Evolutionary conservation across 2,113 vertebrate species (phyloP).

Genomic region (Promerops cafer): DNA sequence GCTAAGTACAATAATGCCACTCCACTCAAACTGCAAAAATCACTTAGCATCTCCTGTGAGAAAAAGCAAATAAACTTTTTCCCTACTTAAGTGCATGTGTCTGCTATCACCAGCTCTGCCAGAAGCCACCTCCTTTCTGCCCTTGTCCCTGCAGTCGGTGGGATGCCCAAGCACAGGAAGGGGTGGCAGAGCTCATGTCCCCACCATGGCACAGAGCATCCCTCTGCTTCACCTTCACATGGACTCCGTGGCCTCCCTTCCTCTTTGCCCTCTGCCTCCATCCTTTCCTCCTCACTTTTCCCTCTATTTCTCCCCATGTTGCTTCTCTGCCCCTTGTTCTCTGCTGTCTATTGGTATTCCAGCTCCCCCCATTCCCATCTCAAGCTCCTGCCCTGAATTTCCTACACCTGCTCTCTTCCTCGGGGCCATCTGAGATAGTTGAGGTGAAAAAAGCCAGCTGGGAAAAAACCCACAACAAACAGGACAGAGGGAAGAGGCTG

Average conservation of each 20-base stretch:
- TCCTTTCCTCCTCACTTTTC: not conserved
- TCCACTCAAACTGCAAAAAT: conserved; percentile 72
- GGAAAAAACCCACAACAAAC: not conserved
- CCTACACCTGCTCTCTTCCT: not conserved
- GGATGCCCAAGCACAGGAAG: fast-evolving
- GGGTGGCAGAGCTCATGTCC: not conserved
- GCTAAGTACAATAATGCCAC: conserved; percentile 71
- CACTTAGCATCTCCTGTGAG: conserved; percentile 66
- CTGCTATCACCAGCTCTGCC: not conserved
- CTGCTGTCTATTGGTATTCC: not conserved
- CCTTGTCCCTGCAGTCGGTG: not conserved
- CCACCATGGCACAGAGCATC: not conserved
- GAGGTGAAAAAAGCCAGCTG: fast-evolving
- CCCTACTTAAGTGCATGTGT: not conserved
- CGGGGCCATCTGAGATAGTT: not conserved
- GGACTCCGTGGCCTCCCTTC: not conserved
- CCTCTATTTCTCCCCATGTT: fast-evolving
- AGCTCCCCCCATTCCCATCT: not conserved
- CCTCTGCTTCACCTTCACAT: not conserved
- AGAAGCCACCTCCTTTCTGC: not conserved
- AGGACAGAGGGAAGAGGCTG: not conserved
- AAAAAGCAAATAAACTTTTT: conserved; percentile 73
- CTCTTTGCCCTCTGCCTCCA: not conserved
- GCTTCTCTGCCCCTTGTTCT: not conserved
- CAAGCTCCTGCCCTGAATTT: not conserved